Percentiles rank a stretch among this genome's conserved stretches.
Conservation (phyloP, 2,888 invertebrate species). For the Lepidonotus clava region DNA sequence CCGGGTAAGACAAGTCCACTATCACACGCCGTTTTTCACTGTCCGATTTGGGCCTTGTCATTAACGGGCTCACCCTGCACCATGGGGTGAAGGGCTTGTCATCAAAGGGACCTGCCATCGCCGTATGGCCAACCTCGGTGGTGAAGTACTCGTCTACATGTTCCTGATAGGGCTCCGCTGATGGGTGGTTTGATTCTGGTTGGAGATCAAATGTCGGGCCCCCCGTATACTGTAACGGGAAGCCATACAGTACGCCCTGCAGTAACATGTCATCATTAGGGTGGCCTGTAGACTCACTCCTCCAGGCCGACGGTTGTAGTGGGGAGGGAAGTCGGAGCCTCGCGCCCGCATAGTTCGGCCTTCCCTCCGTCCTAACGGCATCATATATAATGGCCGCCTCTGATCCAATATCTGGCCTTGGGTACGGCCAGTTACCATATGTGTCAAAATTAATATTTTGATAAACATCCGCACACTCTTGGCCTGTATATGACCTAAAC, state of each 20-base stretch:
- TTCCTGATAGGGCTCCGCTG: neutral
- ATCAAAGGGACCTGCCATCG: neutral
- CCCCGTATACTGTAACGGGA: neutral
- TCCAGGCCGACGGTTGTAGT: too few species aligned
- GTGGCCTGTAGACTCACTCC: neutral
- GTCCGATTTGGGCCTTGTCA: neutral
- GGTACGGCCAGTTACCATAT: too few species aligned
- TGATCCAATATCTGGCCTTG: too few species aligned
- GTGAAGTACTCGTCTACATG: neutral
- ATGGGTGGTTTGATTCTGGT: neutral
- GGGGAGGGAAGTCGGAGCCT: too few species aligned
- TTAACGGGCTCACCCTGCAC: neutral
- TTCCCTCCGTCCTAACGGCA: too few species aligned
- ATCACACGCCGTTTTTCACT: neutral
- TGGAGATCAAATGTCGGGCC: neutral
- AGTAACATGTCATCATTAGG: neutral
- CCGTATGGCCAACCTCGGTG: neutral
- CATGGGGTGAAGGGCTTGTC: neutral
- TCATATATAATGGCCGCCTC: too few species aligned
- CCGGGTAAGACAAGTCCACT: neutral
- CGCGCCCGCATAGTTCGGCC: too few species aligned
- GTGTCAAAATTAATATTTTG: too few species aligned
- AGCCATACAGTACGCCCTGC: neutral
- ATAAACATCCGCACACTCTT: too few species aligned
- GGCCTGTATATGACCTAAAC: too few species aligned